These are phyloP conservation scores for Monomorium pharaonis DNA, from an alignment of 1,140 invertebrate species.

Conservation along the genomic window DNA sequence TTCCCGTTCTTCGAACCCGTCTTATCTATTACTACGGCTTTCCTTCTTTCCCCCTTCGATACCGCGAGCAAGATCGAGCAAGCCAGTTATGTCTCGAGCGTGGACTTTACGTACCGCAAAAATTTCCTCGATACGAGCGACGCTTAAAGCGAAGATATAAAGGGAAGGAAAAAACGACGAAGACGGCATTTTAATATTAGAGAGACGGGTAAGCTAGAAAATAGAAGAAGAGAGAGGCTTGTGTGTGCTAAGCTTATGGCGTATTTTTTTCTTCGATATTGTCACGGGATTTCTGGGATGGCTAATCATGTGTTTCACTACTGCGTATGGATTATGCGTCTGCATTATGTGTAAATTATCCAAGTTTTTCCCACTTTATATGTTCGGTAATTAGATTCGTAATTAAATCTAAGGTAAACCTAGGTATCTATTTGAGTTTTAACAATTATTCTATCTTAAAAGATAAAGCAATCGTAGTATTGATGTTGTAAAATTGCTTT, in stretches of 20 bases:
- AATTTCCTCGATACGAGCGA: constrained; percentile 1
- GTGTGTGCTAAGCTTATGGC: not conserved
- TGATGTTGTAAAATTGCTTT: not conserved
- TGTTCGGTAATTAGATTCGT: not conserved
- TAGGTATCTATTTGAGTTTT: too few relatives aligned
- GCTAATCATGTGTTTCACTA: constrained; percentile 42
- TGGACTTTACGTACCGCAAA: constrained; percentile 43
- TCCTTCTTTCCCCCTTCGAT: constrained; percentile 18
- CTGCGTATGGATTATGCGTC: not conserved
- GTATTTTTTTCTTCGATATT: not conserved
- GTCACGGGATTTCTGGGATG: not conserved
- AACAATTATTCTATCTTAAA: too few relatives aligned
- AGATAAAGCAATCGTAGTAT: not conserved
- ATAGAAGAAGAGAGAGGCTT: not conserved
- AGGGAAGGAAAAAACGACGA: not conserved
- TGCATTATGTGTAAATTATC: not conserved
- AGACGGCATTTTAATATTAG: constrained; percentile 34
- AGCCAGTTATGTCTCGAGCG: constrained; percentile 24
- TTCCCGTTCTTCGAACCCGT: constrained; percentile 10
- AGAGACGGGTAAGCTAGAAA: not conserved
- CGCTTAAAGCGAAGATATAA: constrained; percentile 29
- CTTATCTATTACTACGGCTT: constrained; percentile 19
- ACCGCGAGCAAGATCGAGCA: constrained; percentile 26
- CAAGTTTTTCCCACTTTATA: not conserved
- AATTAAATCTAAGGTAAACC: not conserved